Evolutionary conservation across 1,140 invertebrate genomes (phyloP), one percentile per base, ranked within the genome.

Genomic region (Ceratosolen solmsi): DNA sequence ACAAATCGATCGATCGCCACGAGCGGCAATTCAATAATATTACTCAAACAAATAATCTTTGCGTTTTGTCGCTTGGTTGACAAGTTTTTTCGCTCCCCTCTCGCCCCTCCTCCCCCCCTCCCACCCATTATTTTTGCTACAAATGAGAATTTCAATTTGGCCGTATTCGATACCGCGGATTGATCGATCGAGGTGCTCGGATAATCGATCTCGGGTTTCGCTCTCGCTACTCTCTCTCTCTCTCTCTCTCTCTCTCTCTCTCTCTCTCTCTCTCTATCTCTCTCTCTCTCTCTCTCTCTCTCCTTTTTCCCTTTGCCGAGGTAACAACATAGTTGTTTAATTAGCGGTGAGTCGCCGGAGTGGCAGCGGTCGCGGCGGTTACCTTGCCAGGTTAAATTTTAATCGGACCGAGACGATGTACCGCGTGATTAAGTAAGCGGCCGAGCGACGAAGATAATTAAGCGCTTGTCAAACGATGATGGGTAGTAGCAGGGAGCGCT

Each of bases 381-480:
- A 56, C 27, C 33, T 36, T 56, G 8, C 54, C 51, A 60, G 33
- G 60, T 81, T 81, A 65, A 75, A 75, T 75, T 81, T 76, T 75
- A 68, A 81, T 68, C 72, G 79, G 20, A 9, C 9, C 77, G 63
- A 54, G 49, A 38, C 68, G 56, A 80, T 74, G 38, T 27, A 25
- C 72, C 72, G 25, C 36, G 68, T 72, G 72, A 65, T 73, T 65
- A 80, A 74, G 71, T 36, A 36, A 30, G 38, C 27, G 30, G 49
- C 41, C 46, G 25, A 68, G 63, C 41, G 33, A 54, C 63, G 60
- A 17, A 60, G 33, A 60, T 82, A 82, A 82, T 82, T 82, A 82
- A 77, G 71, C 80, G 70, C 80, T 82, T 82, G 80, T 82, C 80
- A 82, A 82, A 82, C 27, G 74, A 77, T 81, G 79, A 81, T 76